Percentiles rank a stretch among this genome's conserved stretches.
These are phyloP conservation scores for Hirtodrosophila trivittata DNA, from an alignment of 2,888 invertebrate species.

Conservation along the genomic window DNA sequence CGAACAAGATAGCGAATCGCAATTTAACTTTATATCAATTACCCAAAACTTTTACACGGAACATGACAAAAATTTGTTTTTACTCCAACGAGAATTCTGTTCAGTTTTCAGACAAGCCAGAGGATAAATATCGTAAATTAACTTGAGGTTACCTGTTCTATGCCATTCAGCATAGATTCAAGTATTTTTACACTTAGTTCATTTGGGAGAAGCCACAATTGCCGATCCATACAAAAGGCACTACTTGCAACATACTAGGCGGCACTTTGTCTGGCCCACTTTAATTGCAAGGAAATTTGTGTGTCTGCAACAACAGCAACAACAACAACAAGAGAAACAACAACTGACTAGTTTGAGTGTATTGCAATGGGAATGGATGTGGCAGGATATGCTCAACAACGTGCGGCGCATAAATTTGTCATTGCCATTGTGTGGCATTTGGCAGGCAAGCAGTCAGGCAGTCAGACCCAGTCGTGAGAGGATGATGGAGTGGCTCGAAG, in stretches of 20 bases:
- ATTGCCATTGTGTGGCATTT: constrained; percentile 44
- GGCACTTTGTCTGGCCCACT: constrained; percentile 26
- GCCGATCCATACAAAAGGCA: too few species aligned
- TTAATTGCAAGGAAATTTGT: constrained; percentile 26
- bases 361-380: constrained; percentile 24
- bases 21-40: too few species aligned
- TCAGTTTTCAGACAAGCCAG: too few species aligned
- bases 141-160: too few species aligned
- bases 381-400: constrained; percentile 32
- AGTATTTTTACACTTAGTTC: too few species aligned
- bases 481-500: neutral
- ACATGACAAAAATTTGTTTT: too few species aligned
- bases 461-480: neutral
- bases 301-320: constrained; percentile 1
- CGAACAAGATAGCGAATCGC: too few species aligned
- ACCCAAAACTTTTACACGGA: too few species aligned
- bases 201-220: too few species aligned
- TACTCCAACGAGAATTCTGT: too few species aligned
- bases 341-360: constrained; percentile 1
- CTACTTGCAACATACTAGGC: constrained; percentile 22
- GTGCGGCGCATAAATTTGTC: constrained; percentile 51
- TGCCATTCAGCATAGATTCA: too few species aligned
- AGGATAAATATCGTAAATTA: too few species aligned
- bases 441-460: constrained; percentile 16
- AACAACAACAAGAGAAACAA: constrained; percentile 6